Evolutionary conservation across 2,888 invertebrate species (phyloP), one percentile per base, ranked within the genome.

Genomic region (Lasioglossum morio): DNA sequence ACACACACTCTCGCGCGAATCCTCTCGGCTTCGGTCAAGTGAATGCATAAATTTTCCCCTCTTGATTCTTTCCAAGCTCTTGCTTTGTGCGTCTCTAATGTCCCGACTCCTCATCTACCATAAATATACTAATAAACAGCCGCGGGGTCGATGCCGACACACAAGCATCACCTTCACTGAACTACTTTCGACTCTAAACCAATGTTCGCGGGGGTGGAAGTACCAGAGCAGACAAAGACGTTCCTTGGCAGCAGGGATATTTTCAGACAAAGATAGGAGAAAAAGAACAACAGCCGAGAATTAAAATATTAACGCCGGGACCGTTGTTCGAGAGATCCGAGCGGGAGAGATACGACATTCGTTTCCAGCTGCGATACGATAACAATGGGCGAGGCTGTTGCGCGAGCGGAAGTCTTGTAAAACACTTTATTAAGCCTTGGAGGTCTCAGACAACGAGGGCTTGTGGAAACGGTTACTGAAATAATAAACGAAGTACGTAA

Each of bases 121-220:
- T 90, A 91, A 92, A 92, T 88, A 89, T 87, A 84, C 90, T 90
- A 92, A 92, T 92, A 93, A 92, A 92, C 92, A 92, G 69, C 23
- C 37, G 14, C 69, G 87, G 83, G 79, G 88, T 88, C 88, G 91
- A 92, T 91, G 90, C 88, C 87, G 82, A 89, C 87, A 81, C 86
- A 79, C 79, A 63, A 60, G 75, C 77, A 37, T 37, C 69, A n/a
- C 69, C 48, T 23, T 43, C 30, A 16, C 63, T 57, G 74, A 46
- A 66, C 78, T 60, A 70, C 57, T 81, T 70, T 12, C 60, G 66
- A 37, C 10, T 69, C n/a, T 69, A 69, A 37, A n/a, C n/a, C 37
- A 69, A 1, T n/a, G 37, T 69, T 37, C 12, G 23, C 69, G 69
- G 34, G 7, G 19, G 23, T 23, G 23, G 7, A 2, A 34, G 66